These are phyloP conservation scores for Scytalopus superciliaris DNA, from an alignment of 2,113 vertebrate species.

Conservation along the genomic window DNA sequence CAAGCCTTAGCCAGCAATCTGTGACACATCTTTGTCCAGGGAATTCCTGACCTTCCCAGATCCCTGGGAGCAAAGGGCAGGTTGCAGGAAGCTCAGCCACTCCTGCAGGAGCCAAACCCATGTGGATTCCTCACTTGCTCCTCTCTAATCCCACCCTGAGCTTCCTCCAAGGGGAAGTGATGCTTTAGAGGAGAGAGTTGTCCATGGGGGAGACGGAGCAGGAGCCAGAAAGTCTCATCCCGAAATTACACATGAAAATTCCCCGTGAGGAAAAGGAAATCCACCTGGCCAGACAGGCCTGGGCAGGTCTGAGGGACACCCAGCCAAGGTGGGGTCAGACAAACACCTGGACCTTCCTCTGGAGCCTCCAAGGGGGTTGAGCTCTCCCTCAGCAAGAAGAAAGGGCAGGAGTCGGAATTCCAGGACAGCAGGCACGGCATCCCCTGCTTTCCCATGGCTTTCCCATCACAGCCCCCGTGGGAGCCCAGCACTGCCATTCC, in stretches of 20 bases:
- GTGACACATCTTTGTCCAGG: no score
- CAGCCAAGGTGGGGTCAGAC: background rate
- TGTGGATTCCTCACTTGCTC: background rate
- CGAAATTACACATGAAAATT: background rate
- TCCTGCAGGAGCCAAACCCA: background rate
- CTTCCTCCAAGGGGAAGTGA: background rate
- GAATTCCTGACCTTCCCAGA: background rate
- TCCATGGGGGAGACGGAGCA: background rate
- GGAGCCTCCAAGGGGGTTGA: background rate
- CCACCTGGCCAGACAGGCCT: background rate
- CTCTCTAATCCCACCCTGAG: background rate
- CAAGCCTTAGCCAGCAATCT: background rate
- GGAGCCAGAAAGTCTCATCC: background rate
- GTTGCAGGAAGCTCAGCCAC: background rate
- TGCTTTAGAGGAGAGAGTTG: background rate
- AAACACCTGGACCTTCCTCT: background rate
- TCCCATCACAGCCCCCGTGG: background rate
- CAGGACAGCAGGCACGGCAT: no score
- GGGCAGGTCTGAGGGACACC: background rate
- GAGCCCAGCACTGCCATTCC: background rate
- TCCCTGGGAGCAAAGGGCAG: background rate
- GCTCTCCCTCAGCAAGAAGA: background rate
- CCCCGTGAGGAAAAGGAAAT: background rate
- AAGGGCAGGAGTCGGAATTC: no score
- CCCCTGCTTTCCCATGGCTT: no score